These are phyloP conservation scores for Mionectes macconnelli DNA, from an alignment of 2,113 vertebrate species.

Conservation along the genomic window DNA sequence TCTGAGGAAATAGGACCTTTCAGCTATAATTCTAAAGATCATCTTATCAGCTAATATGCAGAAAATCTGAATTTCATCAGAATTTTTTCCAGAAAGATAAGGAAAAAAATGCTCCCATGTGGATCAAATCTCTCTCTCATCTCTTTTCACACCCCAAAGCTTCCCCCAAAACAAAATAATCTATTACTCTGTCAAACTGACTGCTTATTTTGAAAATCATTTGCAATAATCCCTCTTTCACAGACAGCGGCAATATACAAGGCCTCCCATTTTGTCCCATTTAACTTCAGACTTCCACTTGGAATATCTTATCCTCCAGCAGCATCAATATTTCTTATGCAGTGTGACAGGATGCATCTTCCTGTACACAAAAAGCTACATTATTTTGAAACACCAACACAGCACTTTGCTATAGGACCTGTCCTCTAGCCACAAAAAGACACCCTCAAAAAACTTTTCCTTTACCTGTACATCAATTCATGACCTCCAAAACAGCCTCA, in stretches of 20 bases:
- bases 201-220: background rate
- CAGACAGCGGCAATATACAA: background rate
- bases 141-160: background rate
- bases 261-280: background rate
- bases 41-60: background rate
- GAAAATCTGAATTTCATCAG: background rate
- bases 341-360: background rate
- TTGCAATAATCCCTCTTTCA: background rate
- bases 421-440: background rate
- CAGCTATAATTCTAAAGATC: background rate
- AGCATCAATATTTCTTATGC: fast-evolving
- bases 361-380: fast-evolving
- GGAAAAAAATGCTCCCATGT: background rate
- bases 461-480: background rate
- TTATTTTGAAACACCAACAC: background rate
- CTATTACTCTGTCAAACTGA: background rate
- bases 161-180: background rate
- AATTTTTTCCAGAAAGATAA: background rate
- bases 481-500: fast-evolving
- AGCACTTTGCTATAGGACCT: background rate
- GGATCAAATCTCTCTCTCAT: too few species aligned
- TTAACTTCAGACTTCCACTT: background rate
- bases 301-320: background rate
- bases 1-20: background rate
- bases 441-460: background rate